Conservation (phyloP, 2,797 vertebrate species). For the Enteromius thamalakanensis region DNA sequence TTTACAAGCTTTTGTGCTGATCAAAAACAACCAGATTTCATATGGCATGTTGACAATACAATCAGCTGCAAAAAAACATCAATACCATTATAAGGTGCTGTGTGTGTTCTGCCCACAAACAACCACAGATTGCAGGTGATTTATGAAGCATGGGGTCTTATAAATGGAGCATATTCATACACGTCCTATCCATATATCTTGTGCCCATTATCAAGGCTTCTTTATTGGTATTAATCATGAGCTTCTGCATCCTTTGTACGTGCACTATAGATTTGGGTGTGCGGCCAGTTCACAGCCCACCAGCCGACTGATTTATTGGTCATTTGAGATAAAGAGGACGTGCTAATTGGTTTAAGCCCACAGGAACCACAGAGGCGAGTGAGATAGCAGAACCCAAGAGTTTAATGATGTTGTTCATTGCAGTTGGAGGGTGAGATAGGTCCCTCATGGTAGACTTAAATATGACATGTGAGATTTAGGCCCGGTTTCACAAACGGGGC, state of each 20-base stretch:
- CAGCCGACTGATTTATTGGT: conserved; percentile 60
- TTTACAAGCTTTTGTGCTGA: conserved; percentile 48
- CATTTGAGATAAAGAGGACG: conserved; percentile 64
- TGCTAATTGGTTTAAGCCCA: conserved; percentile 61
- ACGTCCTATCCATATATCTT: conserved; percentile 53
- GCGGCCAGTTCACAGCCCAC: conserved; percentile 46
- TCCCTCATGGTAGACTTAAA: conserved; percentile 46
- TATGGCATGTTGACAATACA: conserved; percentile 24
- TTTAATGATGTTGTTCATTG: conserved; percentile 60
- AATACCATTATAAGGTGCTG: background rate
- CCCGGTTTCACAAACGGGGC: too few relatives aligned
- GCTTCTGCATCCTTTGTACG: conserved; percentile 39
- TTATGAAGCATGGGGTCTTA: conserved; percentile 31
- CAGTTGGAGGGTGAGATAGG: conserved; percentile 28
- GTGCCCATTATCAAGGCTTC: conserved; percentile 37
- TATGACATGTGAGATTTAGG: conserved; percentile 28
- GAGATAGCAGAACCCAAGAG: conserved; percentile 54
- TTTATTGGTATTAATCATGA: conserved; percentile 50
- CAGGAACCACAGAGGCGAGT: conserved; percentile 45
- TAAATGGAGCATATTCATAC: conserved; percentile 43
- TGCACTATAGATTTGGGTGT: conserved; percentile 45
- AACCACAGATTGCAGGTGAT: conserved; percentile 28
- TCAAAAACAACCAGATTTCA: conserved; percentile 48
- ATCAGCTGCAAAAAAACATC: conserved; percentile 31
- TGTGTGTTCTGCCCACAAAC: conserved; percentile 20